Evolutionary conservation across 1,140 invertebrate species (phyloP), one percentile per base, ranked within the genome.

Genomic region (Rhyacophila brunnea): DNA sequence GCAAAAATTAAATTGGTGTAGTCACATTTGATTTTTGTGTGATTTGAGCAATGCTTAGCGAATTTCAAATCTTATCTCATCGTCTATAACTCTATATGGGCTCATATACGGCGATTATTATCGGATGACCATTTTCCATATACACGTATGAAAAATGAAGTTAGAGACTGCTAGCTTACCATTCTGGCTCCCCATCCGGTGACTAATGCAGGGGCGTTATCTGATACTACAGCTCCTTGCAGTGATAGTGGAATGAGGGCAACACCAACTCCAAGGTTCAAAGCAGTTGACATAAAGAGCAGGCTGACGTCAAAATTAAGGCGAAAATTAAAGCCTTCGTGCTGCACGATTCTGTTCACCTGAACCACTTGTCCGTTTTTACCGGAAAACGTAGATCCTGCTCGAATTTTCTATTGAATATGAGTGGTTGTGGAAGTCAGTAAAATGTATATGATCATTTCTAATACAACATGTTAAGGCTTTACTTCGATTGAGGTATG

Each of bases 141-240:
- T n/a, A n/a, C n/a, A n/a, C n/a, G n/a, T n/a, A n/a, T n/a, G n/a
- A n/a, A n/a, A n/a, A n/a, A n/a, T n/a, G n/a, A n/a, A n/a, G n/a
- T n/a, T n/a, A n/a, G n/a, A n/a, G n/a, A n/a, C n/a, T n/a, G n/a
- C n/a, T 28, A 28, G 9, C 58, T 57, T 60, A 64, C 62, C 6
- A 23, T 13, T 13, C 53, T 20, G 15, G 68, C 66, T 19, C 73
- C 73, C 76, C 78, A 80, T 13, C 78, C 78, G 11, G 70, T 73
- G 19, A 80, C 65, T 0, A 69, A 68, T 10, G 70, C 65, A 0
- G 66, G 36, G 0, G 61, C 45, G 6, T 70, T 73, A 2, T 54
- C 52, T 4, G 56, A 23, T 2, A 72, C 64, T 3, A 62, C 56
- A 28, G 67, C 64, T 9, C 63, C 48, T 1, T 58, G 58, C n/a